Conservation (phyloP, 1,140 invertebrate genomes). For the Ips typographus region DNA sequence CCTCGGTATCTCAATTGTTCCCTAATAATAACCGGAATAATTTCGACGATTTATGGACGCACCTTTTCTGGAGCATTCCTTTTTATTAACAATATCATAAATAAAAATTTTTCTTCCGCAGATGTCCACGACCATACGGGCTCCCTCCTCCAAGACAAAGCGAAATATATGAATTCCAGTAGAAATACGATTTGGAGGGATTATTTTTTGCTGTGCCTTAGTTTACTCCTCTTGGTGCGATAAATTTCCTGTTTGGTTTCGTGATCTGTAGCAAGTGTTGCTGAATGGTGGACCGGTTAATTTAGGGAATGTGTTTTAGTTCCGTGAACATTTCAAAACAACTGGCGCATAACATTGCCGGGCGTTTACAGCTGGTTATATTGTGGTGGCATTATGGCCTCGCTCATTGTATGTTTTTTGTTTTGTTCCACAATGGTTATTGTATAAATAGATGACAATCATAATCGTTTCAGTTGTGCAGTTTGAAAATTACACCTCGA, state of each 20-base stretch:
- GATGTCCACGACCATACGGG: slow-evolving; percentile 23
- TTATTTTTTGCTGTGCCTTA: slow-evolving; percentile 17
- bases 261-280: slow-evolving; percentile 8
- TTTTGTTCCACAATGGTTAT: too few species aligned
- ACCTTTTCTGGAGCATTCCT: slow-evolving; percentile 18
- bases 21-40: slow-evolving; percentile 13
- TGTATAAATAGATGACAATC: too few species aligned
- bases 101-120: slow-evolving; percentile 23
- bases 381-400: neutral
- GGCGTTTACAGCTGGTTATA: slow-evolving; percentile 2
- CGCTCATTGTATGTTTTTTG: too few species aligned
- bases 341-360: neutral
- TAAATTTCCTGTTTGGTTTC: slow-evolving; percentile 11
- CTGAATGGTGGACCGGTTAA: slow-evolving; percentile 11
- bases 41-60: neutral
- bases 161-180: slow-evolving; percentile 21
- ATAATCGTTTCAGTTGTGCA: too few species aligned
- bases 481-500: too few species aligned
- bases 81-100: slow-evolving; percentile 30
- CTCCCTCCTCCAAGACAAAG: slow-evolving; percentile 22
- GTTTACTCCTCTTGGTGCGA: slow-evolving; percentile 3
- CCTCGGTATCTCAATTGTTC: slow-evolving; percentile 8
- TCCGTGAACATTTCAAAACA: slow-evolving; percentile 13
- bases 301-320: slow-evolving; percentile 9
- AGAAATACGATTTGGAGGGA: slow-evolving; percentile 1